Conservation (phyloP, 2,797 vertebrate genomes). For the Rhinogobio ventralis region DNA sequence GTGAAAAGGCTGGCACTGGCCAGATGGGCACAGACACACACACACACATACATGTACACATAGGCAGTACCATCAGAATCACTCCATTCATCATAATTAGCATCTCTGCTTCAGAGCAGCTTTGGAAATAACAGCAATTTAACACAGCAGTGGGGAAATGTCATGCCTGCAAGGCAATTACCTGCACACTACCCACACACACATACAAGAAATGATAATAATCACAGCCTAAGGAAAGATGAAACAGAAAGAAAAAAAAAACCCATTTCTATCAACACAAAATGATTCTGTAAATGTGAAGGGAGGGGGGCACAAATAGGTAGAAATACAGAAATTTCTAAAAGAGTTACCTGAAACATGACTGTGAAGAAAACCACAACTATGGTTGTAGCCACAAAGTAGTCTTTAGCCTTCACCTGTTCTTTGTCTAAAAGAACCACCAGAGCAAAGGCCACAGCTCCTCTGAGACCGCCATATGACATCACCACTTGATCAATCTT, state of each 20-base stretch:
- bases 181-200: conserved; percentile 12
- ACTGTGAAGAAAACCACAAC: conserved; percentile 96
- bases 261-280: conserved; percentile 9
- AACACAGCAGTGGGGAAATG: conserved; percentile 40
- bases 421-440: conserved; percentile 88
- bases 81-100: conserved; percentile 53
- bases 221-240: conserved; percentile 21
- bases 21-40: background rate
- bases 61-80: conserved; percentile 16
- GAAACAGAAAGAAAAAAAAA: background rate
- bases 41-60: background rate
- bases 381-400: conserved; percentile 94
- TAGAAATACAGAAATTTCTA: background rate
- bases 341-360: conserved; percentile 88
- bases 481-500: conserved; percentile 97
- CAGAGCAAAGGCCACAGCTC: conserved; percentile 92
- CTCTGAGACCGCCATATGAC: conserved; percentile 94
- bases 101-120: conserved; percentile 36
- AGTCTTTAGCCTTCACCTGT: conserved; percentile 92
- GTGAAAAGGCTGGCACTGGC: background rate
- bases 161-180: conserved; percentile 34
- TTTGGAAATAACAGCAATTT: conserved; percentile 38
- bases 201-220: conserved; percentile 20
- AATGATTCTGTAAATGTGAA: background rate
- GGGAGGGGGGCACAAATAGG: background rate